Evolutionary conservation across 2,113 vertebrate species (phyloP), one percentile per base, ranked within the genome.

Genomic region (Fregata magnificens): DNA sequence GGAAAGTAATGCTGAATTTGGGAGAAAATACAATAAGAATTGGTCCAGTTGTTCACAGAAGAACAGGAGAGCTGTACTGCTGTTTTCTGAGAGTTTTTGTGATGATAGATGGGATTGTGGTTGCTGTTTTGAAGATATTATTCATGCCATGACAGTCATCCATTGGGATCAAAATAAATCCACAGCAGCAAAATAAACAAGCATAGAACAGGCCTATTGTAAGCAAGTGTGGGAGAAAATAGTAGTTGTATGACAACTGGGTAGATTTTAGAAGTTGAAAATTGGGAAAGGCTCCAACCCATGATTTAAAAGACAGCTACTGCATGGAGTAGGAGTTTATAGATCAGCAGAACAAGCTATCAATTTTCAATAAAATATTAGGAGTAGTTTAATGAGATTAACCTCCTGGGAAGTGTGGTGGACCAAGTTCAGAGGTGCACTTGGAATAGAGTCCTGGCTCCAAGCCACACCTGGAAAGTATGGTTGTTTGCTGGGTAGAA

Each of bases 161-260:
- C 55, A 22, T 88, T 97, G 84, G 94, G 93, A 98, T 88, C 88
- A 94, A 96, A 96, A 96, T 92, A 96, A 95, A 97, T 93, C 80
- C 83, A 52, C 65, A 93, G 82, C 93, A 86, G 80, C 76, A 95
- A 95, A 85, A 92, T 88, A 97, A 96, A 76, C 63, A 96, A 94
- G 84, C 77, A 88, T 81, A 88, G 95, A 95, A 34, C 13, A 17
- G 31, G 86, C 61, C 95, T 93, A 53, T 86, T 73, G 86, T 86
- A 94, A 96, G 83, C 69, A 95, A 93, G 47, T 36, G 32, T 90
- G 71, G 90, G 80, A 94, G 91, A 96, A 96, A 98, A 78, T 73
- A 88, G 78, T 80, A 73, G 87, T 88, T 92, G 34, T 47, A 58
- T 56, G 56, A 72, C 45, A 94, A 32, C 32, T 56, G 71, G 11